Evolutionary conservation across 2,888 invertebrate species (phyloP), one percentile per base, ranked within the genome.

Genomic region (Campoletis raptor): DNA sequence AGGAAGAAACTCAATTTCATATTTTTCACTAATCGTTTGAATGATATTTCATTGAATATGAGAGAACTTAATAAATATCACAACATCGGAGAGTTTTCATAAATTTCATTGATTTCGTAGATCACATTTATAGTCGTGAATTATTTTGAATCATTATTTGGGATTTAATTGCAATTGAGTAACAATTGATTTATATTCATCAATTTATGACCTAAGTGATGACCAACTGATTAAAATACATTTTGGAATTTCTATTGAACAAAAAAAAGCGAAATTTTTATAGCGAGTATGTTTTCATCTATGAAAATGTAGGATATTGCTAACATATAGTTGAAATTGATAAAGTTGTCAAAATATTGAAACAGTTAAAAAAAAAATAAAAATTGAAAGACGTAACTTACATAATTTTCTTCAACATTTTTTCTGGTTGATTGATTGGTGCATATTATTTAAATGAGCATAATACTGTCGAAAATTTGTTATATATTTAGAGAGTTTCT

Each of bases 401-500:
- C 30, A 15, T 15, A 30, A 61, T 30, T 24, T 24, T 24, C 10
- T 24, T 9, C 24, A 24, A 24, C 52, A 8, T 57, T 57, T 57
- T 12, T 61, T n/a, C 61, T 15, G 61, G 7, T 61, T 61, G 15
- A 15, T 15, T 30, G 15, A 30, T 12, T 30, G 15, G 30, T 61
- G 15, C 12, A 30, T 61, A 61, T 61, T 30, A 30, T 61, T 61
- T 12, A 2, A 30, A 30, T 15, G 15, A 30, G 10, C 30, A 61
- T 15, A 57, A 70, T 42, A 79, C 42, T 36, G 30, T 40, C 48
- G 42, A 70, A 54, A n/a, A 48, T 70, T 37, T 37, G 1, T 45
- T 54, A 61, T 42, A 37, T 69, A 70, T 77, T 61, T 72, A 74
- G 54, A 42, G 45, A 42, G 45, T 21, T 45, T 42, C 21, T 54